Percentiles rank a stretch among this genome's conserved stretches.
These are phyloP conservation scores for Heteropelma amictum DNA, from an alignment of 2,888 invertebrate species.

Conservation along the genomic window DNA sequence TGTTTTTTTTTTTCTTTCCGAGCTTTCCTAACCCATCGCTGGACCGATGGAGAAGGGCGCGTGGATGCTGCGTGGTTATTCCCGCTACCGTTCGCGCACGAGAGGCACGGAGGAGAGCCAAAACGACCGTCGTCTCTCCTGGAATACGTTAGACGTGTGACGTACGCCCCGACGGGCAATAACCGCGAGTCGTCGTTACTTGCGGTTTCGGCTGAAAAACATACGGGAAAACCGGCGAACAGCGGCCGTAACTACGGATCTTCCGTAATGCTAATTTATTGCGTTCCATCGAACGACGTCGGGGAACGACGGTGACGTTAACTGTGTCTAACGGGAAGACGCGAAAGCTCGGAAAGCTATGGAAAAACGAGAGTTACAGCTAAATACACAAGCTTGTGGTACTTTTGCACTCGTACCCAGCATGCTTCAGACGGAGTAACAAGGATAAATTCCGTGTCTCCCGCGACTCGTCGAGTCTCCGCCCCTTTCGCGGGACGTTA, in stretches of 20 bases:
- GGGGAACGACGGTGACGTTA: slow-evolving; percentile 62
- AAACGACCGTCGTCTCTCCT: slow-evolving; percentile 51
- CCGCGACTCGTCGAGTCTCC: slow-evolving; percentile 27
- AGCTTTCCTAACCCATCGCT: slow-evolving; percentile 24
- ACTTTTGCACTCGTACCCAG: background rate
- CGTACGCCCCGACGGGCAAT: slow-evolving; percentile 62
- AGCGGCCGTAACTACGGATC: slow-evolving; percentile 71
- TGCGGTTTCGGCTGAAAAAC: slow-evolving; percentile 41
- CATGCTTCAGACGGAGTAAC: slow-evolving; percentile 2
- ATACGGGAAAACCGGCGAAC: slow-evolving; percentile 34
- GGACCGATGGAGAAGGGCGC: slow-evolving; percentile 2
- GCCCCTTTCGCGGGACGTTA: slow-evolving; percentile 24
- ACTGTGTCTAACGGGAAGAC: slow-evolving; percentile 69
- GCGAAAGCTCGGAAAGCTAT: slow-evolving; percentile 60
- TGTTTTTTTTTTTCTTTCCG: slow-evolving; percentile 7
- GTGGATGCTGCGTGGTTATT: slow-evolving; percentile 11
- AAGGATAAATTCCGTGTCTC: slow-evolving; percentile 39
- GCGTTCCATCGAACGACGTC: slow-evolving; percentile 60
- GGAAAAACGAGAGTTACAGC: slow-evolving; percentile 35
- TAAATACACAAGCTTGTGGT: background rate
- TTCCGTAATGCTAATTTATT: slow-evolving; percentile 75
- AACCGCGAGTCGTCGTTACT: slow-evolving; percentile 56
- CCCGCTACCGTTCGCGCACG: slow-evolving; percentile 4
- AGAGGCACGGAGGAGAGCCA: slow-evolving; percentile 4
- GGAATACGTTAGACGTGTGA: slow-evolving; percentile 58